Percentiles rank a stretch among this genome's conserved stretches.
phyloP scores from a whole-genome alignment of 1,140 invertebrate genomes.

The Sycophaga agraensis region DNA sequence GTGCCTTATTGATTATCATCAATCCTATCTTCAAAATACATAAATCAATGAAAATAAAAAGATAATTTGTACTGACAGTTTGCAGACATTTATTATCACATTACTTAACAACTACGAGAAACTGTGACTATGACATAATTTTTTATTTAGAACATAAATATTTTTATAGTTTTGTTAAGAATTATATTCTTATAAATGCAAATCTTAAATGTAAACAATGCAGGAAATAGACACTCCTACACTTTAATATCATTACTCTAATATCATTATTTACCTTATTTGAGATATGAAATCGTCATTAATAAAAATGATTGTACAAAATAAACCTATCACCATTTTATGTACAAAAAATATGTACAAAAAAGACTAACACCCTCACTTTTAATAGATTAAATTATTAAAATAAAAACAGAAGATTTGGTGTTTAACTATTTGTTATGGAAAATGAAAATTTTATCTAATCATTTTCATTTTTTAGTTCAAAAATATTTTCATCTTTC shows the following conservation, averaged over 20 bases:
- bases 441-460: slow-evolving; percentile 14
- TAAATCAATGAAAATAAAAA: neutral
- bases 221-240: neutral
- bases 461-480: slow-evolving; percentile 10
- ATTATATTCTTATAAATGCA: too few relatives aligned
- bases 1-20: too few relatives aligned
- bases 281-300: slow-evolving; percentile 1
- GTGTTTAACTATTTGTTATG: slow-evolving; percentile 4
- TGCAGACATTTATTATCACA: slow-evolving; percentile 19
- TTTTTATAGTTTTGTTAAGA: neutral
- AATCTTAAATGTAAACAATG: slow-evolving; percentile 2
- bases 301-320: neutral
- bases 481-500: slow-evolving; percentile 11
- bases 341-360: too few relatives aligned
- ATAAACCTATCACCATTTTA: too few relatives aligned
- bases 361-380: too few relatives aligned
- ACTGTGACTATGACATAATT: neutral
- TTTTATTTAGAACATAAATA: neutral
- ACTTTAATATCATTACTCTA: too few relatives aligned
- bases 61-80: slow-evolving; percentile 11
- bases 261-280: neutral
- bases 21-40: neutral
- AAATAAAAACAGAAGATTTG: neutral
- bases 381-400: too few relatives aligned
- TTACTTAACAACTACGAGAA: slow-evolving; percentile 10